Evolutionary conservation across 2,888 invertebrate genomes (phyloP).

Genomic region (Tuberolachnus salignus): DNA sequence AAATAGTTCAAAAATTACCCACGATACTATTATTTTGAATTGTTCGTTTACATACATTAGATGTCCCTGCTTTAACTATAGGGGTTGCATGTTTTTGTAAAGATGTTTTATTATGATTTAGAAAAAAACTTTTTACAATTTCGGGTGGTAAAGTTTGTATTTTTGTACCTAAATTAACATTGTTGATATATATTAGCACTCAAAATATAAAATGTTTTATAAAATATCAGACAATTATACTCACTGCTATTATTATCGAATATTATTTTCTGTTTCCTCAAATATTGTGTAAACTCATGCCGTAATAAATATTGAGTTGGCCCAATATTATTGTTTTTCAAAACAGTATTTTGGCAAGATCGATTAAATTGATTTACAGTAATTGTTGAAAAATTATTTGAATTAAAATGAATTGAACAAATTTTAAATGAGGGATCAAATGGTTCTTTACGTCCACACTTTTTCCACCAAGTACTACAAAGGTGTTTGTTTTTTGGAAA

Average conservation of each 20-base stretch:
- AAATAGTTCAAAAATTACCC: too few relatives aligned
- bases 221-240: not conserved
- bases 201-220: not conserved
- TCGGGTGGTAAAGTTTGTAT: too few relatives aligned
- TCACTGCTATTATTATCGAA: not conserved
- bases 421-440: conserved; percentile 28
- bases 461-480: conserved; percentile 33
- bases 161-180: not conserved
- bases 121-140: not conserved
- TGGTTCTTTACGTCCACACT: conserved; percentile 9
- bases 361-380: not conserved
- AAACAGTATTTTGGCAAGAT: conserved; percentile 1
- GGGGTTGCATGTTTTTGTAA: not conserved
- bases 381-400: not conserved
- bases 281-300: conserved; percentile 12
- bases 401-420: conserved; percentile 44
- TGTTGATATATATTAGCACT: not conserved
- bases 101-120: not conserved
- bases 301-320: conserved; percentile 19
- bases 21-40: too few relatives aligned
- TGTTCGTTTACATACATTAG: not conserved
- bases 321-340: conserved; percentile 10
- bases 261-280: not conserved
- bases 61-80: conserved; percentile 3
- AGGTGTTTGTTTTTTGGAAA: conserved; percentile 35